Evolutionary conservation across 2,113 vertebrate genomes (phyloP).

Genomic region (Gnathonemus echidnorhynchus): DNA sequence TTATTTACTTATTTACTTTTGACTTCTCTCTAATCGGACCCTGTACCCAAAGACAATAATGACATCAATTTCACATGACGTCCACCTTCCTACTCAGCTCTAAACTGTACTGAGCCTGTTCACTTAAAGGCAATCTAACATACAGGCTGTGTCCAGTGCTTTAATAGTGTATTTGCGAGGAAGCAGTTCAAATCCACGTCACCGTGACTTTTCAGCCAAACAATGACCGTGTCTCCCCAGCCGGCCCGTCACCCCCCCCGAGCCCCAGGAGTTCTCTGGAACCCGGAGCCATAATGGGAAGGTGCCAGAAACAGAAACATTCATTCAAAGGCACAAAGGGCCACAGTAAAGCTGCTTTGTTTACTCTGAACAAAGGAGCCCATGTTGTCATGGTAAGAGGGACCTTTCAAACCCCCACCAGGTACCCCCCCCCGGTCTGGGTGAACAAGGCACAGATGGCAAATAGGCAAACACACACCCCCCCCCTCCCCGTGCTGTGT

Average conservation of each 20-base stretch:
- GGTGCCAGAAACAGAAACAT: not conserved
- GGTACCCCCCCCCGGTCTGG: not conserved
- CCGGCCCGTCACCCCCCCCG: not conserved
- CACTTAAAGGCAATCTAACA: not conserved
- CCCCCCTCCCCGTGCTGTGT: not conserved
- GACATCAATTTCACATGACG: not conserved
- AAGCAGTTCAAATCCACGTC: not conserved
- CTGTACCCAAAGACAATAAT: not conserved
- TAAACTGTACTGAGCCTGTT: not conserved
- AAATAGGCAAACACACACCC: not conserved
- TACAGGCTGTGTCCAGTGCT: not conserved
- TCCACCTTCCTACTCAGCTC: not conserved
- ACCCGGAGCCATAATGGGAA: not conserved
- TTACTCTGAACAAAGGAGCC: not conserved
- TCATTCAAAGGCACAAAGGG: not conserved
- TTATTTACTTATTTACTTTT: not conserved
- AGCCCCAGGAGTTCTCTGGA: not conserved
- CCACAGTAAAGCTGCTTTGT: not conserved
- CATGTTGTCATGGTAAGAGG: not conserved
- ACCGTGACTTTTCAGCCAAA: not conserved
- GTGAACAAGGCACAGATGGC: not conserved
- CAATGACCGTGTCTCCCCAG: not conserved
- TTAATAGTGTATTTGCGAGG: not conserved
- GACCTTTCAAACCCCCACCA: not conserved
- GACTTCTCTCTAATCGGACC: not conserved